A percentile compares a stretch with the other conserved stretches of the same genome.
phyloP scores from a whole-genome alignment of 2,113 vertebrate species.

The Leptobrachium leishanense region DNA sequence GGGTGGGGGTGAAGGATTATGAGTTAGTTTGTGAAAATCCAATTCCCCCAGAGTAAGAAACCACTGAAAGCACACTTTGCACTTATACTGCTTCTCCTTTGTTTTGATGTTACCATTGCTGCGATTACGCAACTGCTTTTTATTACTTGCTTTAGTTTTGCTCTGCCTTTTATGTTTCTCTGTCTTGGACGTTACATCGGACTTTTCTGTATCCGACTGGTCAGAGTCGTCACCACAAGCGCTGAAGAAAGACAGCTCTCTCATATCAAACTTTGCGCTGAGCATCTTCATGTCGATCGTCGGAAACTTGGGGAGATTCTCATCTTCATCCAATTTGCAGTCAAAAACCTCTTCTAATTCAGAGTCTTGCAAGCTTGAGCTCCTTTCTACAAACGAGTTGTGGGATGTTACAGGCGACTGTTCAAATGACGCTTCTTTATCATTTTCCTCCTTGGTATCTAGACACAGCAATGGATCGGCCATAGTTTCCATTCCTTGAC shows the following conservation, averaged over 20 bases:
- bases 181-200: conserved; percentile 42
- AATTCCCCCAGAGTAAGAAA: conserved; percentile 87
- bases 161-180: conserved; percentile 56
- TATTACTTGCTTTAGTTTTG: conserved; percentile 62
- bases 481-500: conserved; percentile 60
- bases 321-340: neutral
- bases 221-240: conserved; percentile 65
- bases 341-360: conserved; percentile 55
- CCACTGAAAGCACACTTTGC: conserved; percentile 94
- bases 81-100: conserved; percentile 89
- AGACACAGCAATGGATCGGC: conserved; percentile 60
- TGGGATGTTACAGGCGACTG: conserved; percentile 59
- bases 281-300: conserved; percentile 75
- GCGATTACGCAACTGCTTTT: conserved; percentile 59
- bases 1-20: conserved; percentile 90
- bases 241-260: conserved; percentile 74
- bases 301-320: conserved; percentile 58
- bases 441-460: conserved; percentile 63
- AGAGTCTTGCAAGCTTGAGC: conserved; percentile 56
- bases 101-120: conserved; percentile 69
- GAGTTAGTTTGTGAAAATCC: conserved; percentile 92
- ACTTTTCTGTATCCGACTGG: conserved; percentile 9
- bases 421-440: conserved; percentile 47
- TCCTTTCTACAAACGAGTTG: conserved; percentile 54
- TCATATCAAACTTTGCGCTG: conserved; percentile 73